A percentile compares a stretch with the other conserved stretches of the same genome.
Evolutionary conservation across 2,113 vertebrate genomes (phyloP).

Genomic region (Xiphias gladius): DNA sequence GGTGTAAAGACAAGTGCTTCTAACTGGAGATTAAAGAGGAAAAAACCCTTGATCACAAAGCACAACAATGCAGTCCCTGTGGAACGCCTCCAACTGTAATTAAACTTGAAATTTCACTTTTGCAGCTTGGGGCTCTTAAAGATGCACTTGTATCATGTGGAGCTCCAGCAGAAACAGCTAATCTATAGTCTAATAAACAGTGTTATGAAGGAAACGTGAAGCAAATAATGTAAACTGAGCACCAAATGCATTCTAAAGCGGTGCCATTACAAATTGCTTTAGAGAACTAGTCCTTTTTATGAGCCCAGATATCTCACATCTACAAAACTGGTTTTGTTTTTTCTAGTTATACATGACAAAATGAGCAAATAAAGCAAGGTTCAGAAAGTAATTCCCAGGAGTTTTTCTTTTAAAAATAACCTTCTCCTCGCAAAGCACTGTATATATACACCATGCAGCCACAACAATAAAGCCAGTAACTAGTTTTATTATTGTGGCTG

Average conservation of each 20-base stretch:
- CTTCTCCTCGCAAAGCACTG: no score
- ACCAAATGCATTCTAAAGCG: neutral
- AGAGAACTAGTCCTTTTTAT: neutral
- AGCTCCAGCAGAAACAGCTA: neutral
- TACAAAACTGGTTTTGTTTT: neutral
- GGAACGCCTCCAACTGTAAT: conserved; percentile 42
- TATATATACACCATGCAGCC: no score
- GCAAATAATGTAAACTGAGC: neutral
- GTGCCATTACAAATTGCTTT: conserved; percentile 8
- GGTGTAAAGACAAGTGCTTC: conserved; percentile 35
- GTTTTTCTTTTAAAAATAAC: no score
- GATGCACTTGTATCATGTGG: neutral
- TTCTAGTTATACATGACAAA: neutral
- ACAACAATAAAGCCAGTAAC: no score
- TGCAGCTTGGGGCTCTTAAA: conserved; percentile 2
- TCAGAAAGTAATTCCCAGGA: neutral
- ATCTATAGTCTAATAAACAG: neutral
- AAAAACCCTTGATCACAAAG: conserved; percentile 36
- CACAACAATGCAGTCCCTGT: conserved; percentile 28
- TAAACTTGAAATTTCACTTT: conserved; percentile 5
- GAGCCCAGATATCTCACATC: conserved; percentile 2
- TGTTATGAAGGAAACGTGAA: neutral
- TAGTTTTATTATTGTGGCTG: no score
- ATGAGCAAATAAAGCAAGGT: neutral
- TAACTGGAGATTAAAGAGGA: conserved; percentile 52